Percentiles rank a stretch among this genome's conserved stretches.
These are phyloP conservation scores for Palloptera scutellata DNA, from an alignment of 2,888 invertebrate species.

Conservation along the genomic window DNA sequence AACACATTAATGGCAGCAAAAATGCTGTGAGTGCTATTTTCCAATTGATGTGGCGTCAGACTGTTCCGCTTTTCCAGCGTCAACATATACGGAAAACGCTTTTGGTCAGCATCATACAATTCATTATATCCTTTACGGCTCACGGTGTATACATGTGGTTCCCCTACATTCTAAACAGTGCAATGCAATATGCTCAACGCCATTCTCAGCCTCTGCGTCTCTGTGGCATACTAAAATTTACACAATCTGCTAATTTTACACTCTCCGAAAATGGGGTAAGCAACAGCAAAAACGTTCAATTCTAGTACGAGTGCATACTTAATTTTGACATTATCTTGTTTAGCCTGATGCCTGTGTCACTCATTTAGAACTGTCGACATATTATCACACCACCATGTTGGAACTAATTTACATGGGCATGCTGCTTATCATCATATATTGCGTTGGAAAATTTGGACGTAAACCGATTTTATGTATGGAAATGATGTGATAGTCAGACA, in stretches of 20 bases:
- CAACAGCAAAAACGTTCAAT: too few species aligned
- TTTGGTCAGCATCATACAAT: slow-evolving; percentile 54
- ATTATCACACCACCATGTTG: slow-evolving; percentile 47
- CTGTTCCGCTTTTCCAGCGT: slow-evolving; percentile 54
- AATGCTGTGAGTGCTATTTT: slow-evolving; percentile 27
- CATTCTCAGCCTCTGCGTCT: slow-evolving; percentile 45
- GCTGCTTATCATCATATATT: slow-evolving; percentile 43
- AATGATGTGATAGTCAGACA: too few species aligned
- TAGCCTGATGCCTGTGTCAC: slow-evolving; percentile 38
- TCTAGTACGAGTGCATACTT: too few species aligned
- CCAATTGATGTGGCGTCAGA: slow-evolving; percentile 56
- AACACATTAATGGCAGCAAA: not conserved
- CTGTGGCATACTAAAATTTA: slow-evolving; percentile 49
- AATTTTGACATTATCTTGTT: too few species aligned
- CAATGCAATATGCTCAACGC: slow-evolving; percentile 47
- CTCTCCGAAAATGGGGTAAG: slow-evolving; percentile 16
- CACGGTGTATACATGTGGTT: slow-evolving; percentile 60
- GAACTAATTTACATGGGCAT: slow-evolving; percentile 49
- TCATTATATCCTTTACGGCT: slow-evolving; percentile 53
- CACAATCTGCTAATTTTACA: slow-evolving; percentile 38
- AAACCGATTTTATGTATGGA: slow-evolving; percentile 45
- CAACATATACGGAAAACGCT: slow-evolving; percentile 50
- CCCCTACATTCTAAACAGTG: slow-evolving; percentile 56
- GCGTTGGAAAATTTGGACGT: slow-evolving; percentile 45
- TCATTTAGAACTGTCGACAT: slow-evolving; percentile 49